Percentiles rank a stretch among this genome's conserved stretches.
Conservation (phyloP, 2,113 vertebrate species). For the Sigmodon hispidus region DNA sequence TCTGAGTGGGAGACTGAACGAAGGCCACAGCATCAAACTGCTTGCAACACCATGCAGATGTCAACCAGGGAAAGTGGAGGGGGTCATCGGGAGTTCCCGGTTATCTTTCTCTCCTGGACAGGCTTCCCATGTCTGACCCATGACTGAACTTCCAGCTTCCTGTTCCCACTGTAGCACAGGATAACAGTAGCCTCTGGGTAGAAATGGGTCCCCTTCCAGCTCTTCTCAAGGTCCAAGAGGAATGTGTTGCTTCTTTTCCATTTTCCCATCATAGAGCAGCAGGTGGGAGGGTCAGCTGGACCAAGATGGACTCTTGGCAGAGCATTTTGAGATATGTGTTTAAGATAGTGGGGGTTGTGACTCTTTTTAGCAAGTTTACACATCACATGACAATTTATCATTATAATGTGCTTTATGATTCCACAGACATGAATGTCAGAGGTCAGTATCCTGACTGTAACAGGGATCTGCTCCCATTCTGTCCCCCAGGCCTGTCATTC, state of each 20-base stretch:
- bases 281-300: neutral
- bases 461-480: neutral
- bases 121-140: neutral
- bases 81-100: neutral
- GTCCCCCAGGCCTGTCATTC: slow-evolving; percentile 74
- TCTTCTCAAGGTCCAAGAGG: neutral
- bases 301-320: no score
- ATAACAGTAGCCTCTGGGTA: no score
- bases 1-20: no score
- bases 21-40: neutral
- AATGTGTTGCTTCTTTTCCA: neutral
- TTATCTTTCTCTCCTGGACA: neutral
- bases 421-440: neutral
- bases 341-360: neutral
- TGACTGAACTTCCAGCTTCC: neutral
- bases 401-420: no score
- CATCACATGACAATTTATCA: neutral
- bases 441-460: neutral
- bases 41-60: neutral
- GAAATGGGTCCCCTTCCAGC: neutral
- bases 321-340: neutral
- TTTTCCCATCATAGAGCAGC: neutral
- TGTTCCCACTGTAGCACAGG: neutral
- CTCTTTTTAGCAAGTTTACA: neutral
- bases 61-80: neutral